Base-by-base conservation (phyloP, 2,113 vertebrate genomes). In the Gasterosteus aculeatus region DNA sequence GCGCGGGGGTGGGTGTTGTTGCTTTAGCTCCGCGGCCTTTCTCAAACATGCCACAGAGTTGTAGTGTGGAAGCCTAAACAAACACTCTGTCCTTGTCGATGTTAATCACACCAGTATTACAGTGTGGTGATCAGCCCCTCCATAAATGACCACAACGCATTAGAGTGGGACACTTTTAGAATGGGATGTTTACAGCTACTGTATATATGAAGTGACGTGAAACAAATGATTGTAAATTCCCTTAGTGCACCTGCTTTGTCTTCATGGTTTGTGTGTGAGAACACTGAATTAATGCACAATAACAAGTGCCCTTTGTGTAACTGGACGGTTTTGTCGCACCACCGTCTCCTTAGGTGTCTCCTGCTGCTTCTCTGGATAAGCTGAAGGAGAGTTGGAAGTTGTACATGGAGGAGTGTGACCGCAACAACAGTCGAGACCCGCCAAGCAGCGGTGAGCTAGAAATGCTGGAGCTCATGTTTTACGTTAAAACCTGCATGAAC, bases 391-490 rank as follows among this genome's bases (percentile, higher is more conserved):
- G 42, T 44, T 95, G 94, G 94, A 78, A 75, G 51, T 59, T 69
- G 61, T 95, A 95, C 78, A 90, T 69, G 78, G 86, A 92, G 39
- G 91, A 94, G 76, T 95, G 94, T 56, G 67, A 78, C 18, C 82
- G 10, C 42, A 95, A 95, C 82, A 93, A 91, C 74, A 94, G 88
- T 76, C 81, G 33, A 47, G 87, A 91, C 22, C 84, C 87, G 0
- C 87, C 72, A 6, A 87, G 85, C 72, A 72, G 69, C 0, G 92
- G 94, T 95, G 78, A 91, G 92, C 11, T 9, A 3, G 47, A 35
- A 26, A 38, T 35, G 14, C 12, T 58, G 3, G n/a, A 10, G 41
- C 39, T 31, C 9, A 8, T 15, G 63, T 69, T n/a, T 10, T 51
- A 9, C 46, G 44, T 22, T 12, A 22, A 35, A 67, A 46, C 14